phyloP scores from a whole-genome alignment of 2,888 invertebrate genomes.

The Drosophila ezoana region DNA sequence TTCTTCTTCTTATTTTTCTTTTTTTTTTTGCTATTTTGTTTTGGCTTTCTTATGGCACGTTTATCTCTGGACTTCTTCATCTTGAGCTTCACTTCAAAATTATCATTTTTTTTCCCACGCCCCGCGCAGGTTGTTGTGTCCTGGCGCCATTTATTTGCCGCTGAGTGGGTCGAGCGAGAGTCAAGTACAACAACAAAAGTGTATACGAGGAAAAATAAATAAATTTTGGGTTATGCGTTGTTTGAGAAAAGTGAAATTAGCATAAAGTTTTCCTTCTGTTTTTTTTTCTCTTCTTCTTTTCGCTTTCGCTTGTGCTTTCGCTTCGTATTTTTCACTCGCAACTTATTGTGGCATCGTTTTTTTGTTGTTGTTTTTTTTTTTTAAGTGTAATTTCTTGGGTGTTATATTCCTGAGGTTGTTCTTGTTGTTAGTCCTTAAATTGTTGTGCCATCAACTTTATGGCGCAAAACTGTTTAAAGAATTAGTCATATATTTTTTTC shows the following conservation, averaged over 20 bases:
- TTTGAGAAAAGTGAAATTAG: conserved; percentile 78
- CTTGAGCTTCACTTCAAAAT: conserved; percentile 47
- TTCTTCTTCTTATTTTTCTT: neutral
- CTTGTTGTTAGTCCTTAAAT: conserved; percentile 25
- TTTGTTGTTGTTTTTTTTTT: conserved; percentile 17
- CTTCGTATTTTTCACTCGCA: conserved; percentile 56
- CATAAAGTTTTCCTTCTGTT: conserved; percentile 62
- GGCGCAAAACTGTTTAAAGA: conserved; percentile 45
- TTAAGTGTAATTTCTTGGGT: conserved; percentile 54
- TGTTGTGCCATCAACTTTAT: conserved; percentile 52
- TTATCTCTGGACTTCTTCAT: conserved; percentile 21
- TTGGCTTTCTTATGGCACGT: conserved; percentile 33
- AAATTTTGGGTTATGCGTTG: conserved; percentile 74
- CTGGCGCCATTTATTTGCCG: conserved; percentile 66
- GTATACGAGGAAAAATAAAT: conserved; percentile 26
- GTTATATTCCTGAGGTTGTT: conserved; percentile 32
- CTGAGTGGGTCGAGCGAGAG: conserved; percentile 15
- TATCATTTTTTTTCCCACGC: conserved; percentile 45
- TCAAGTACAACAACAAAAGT: conserved; percentile 1
- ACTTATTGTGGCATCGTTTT: conserved; percentile 45
- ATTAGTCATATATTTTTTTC: conserved; percentile 30
- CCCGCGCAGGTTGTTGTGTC: conserved; percentile 31
- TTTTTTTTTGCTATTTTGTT: conserved; percentile 9
- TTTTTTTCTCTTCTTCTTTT: conserved; percentile 6
- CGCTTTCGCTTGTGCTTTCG: conserved; percentile 39